phyloP scores from a whole-genome alignment of 2,888 invertebrate species.

The Formica aserva region DNA sequence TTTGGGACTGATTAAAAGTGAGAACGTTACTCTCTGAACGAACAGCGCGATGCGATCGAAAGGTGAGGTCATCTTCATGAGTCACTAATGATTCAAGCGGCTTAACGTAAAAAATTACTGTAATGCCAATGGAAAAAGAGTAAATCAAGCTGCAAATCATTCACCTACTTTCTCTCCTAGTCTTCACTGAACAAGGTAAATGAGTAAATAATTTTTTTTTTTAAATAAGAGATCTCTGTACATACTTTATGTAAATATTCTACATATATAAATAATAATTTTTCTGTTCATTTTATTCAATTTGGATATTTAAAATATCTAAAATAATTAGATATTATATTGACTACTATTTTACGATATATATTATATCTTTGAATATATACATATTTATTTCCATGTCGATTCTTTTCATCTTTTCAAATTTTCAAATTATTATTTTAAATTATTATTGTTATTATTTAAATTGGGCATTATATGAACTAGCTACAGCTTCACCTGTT shows the following conservation, averaged over 20 bases:
- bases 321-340: slow-evolving; percentile 4
- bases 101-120: not conserved
- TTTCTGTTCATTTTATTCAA: not conserved
- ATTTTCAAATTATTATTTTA: not conserved
- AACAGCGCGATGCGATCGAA: not conserved
- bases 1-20: not conserved
- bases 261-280: not conserved
- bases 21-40: not conserved
- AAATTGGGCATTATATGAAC: not conserved
- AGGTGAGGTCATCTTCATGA: slow-evolving; percentile 15
- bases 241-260: not conserved
- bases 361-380: not conserved
- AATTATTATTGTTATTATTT: not conserved
- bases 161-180: not conserved
- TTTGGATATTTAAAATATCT: not conserved
- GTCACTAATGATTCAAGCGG: slow-evolving; percentile 8
- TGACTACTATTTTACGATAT: not conserved
- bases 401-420: too few relatives aligned
- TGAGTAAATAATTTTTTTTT: not conserved
- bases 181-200: not conserved
- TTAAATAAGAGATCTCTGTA: not conserved
- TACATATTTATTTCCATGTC: too few relatives aligned
- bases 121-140: slow-evolving; percentile 4
- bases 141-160: not conserved
- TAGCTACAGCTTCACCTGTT: too few relatives aligned